A percentile compares a stretch with the other conserved stretches of the same genome.
Conservation (phyloP, 2,113 vertebrate genomes). For the Herpetotheres cachinnans region DNA sequence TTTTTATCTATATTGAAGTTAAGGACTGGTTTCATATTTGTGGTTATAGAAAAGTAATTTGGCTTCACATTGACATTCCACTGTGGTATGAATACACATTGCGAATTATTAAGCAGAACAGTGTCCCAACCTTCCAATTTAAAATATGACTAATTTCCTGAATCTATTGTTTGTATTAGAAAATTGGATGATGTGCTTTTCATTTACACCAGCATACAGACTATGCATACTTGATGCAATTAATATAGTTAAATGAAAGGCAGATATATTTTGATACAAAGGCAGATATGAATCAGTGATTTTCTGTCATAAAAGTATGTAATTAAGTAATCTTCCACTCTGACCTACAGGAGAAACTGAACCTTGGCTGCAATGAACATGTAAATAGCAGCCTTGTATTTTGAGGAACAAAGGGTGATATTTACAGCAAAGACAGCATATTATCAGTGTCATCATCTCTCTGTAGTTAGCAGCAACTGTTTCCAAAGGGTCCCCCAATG, state of each 20-base stretch:
- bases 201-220: background rate
- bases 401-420: slow-evolving; percentile 11
- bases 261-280: background rate
- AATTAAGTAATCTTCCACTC: slow-evolving; percentile 15
- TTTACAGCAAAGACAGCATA: background rate
- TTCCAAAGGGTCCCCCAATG: background rate
- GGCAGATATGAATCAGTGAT: background rate
- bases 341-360: background rate
- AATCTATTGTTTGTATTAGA: background rate
- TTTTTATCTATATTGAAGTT: background rate
- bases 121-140: background rate
- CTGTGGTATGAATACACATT: background rate
- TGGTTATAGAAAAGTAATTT: background rate
- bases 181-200: background rate
- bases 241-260: background rate
- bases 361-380: background rate
- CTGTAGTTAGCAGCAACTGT: background rate
- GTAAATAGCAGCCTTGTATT: slow-evolving; percentile 5
- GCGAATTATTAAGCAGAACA: background rate
- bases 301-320: background rate
- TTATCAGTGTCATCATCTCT: slow-evolving; percentile 29
- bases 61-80: background rate
- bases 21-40: background rate
- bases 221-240: background rate
- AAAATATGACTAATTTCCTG: background rate